Percentiles rank a stretch among this genome's conserved stretches.
Conservation (phyloP, 53 echinoderm and acorn worm species). For the Holothuria scabra region DNA sequence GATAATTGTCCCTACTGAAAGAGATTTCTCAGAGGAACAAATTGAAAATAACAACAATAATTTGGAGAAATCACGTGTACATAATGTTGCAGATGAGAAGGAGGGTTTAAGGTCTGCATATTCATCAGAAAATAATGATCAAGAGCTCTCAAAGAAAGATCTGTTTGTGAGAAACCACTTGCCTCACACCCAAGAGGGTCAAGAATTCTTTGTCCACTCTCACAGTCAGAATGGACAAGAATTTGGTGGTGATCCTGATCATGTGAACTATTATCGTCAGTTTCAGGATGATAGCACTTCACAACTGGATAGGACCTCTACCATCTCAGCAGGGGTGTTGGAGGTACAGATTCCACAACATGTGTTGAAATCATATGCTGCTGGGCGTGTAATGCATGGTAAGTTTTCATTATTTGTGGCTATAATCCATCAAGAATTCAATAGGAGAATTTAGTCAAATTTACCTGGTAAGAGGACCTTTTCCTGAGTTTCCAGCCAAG, state of each 20-base stretch:
- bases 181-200: background rate
- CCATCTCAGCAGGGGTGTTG: conserved; percentile 10
- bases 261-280: background rate
- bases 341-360: conserved; percentile 13
- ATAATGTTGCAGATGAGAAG: too few species aligned
- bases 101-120: too few species aligned
- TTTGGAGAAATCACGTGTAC: too few species aligned
- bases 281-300: background rate
- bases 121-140: background rate
- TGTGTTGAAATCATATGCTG: background rate
- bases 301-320: conserved; percentile 3
- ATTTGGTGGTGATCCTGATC: background rate
- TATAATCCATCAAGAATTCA: too few species aligned
- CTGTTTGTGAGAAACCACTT: background rate
- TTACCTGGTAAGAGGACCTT: too few species aligned
- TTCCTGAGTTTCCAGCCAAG: too few species aligned
- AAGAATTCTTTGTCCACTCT: too few species aligned
- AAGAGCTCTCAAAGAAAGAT: background rate
- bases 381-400: background rate
- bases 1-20: background rate
- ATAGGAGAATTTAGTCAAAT: too few species aligned
- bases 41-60: too few species aligned
- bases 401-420: background rate
- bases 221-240: background rate
- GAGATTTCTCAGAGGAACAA: too few species aligned